Percentiles rank a stretch among this genome's conserved stretches.
Evolutionary conservation across 2,888 invertebrate species (phyloP).

Genomic region (Ptilodon capucinus): DNA sequence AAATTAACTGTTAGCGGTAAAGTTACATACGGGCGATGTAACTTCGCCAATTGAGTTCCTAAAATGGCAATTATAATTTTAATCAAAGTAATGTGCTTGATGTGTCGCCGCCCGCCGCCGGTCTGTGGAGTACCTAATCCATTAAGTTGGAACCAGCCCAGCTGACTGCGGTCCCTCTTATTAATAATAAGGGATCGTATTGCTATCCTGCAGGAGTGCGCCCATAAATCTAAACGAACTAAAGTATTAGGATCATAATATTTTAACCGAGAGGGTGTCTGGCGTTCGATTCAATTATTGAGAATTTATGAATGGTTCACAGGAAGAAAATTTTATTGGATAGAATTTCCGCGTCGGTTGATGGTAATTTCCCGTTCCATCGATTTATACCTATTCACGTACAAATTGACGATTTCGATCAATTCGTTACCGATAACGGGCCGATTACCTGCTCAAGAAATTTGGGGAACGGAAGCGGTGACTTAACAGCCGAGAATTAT

Average conservation of each 20-base stretch:
- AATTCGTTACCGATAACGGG: conserved; percentile 43
- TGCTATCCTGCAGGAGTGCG: conserved; percentile 23
- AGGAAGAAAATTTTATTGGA: conserved; percentile 68
- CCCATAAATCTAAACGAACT: conserved; percentile 56
- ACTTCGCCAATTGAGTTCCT: conserved; percentile 21
- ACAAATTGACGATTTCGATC: conserved; percentile 52
- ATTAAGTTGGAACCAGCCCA: conserved; percentile 53
- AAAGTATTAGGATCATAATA: conserved; percentile 61
- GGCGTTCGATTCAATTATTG: conserved; percentile 73
- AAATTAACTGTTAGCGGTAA: no score
- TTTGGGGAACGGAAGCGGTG: conserved; percentile 35
- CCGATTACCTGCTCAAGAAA: conserved; percentile 34
- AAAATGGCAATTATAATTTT: conserved; percentile 46
- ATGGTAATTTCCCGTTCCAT: conserved; percentile 63
- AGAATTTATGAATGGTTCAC: conserved; percentile 69
- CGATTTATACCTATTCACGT: conserved; percentile 53
- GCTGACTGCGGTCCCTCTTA: conserved; percentile 46
- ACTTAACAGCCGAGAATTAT: conserved; percentile 41
- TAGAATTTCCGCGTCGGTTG: conserved; percentile 59
- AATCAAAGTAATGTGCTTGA: conserved; percentile 58
- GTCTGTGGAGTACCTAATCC: conserved; percentile 54
- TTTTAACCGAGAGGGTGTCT: conserved; percentile 53
- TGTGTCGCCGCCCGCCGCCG: conserved; percentile 39
- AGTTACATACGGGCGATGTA: no score
- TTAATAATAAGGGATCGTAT: conserved; percentile 57